Base-by-base conservation (phyloP, 1,140 invertebrate genomes). In the Drosophila cardini region DNA sequence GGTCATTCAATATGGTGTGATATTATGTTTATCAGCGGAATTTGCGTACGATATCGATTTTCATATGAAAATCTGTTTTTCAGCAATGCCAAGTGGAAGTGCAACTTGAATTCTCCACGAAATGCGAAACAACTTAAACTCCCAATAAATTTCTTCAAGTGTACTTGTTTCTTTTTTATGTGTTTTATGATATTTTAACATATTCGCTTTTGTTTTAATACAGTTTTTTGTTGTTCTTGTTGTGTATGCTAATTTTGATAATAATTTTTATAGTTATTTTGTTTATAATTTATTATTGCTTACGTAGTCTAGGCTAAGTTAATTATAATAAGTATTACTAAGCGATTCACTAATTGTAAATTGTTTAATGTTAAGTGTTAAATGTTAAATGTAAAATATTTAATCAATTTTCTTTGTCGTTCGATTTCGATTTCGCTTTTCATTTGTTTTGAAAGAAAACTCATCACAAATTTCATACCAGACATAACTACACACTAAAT, bases 281-380 rank as follows among this genome's bases (percentile, higher is more conserved):
- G 77, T 64, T 86, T 76, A 85, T 85, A 85, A 86, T 87, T 87
- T 87, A 87, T 87, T 87, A 87, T 87, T 87, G 83, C 83, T 87
- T 87, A 86, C 72, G 58, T 87, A 76, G 79, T 43, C 83, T 86
- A 86, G 65, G 76, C 83, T 86, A 89, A 26, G 65, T 78, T 78
- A 71, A 76, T 65, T 50, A 46, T 78, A 78, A 72, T 78, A 26
- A 4, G 21, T 26, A 75, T 75, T 76, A 78, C 72, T 78, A 77
- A 77, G 71, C 64, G 71, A 74, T 77, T 77, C 60, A 50, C 80
- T 82, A 76, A 62, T 55, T 55, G 48, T 77, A 76, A 76, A 74
- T 70, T 45, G 13, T 26, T 26, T 26, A 26, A 26, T 26, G 21
- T 26, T 26, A n/a, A 40, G 26, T 60, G 48, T 61, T 72, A 72